Evolutionary conservation across 35 echinoderm and acorn worm genomes (phyloP).

Genomic region (Patiria miniata): DNA sequence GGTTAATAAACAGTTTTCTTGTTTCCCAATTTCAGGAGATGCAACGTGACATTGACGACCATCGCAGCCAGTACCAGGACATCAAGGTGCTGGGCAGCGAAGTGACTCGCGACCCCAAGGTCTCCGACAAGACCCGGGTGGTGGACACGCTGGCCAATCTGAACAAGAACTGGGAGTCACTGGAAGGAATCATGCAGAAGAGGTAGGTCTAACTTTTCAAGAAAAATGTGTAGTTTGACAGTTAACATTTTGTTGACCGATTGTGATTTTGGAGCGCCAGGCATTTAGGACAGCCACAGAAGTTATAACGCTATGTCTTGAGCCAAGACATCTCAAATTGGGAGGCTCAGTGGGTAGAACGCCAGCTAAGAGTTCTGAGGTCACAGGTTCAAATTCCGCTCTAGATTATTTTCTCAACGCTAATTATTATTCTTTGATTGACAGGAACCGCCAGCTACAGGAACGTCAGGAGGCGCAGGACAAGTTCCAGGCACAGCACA

Average conservation of each 20-base stretch:
- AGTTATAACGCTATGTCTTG: too few species aligned
- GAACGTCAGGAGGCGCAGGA: conserved; percentile 94
- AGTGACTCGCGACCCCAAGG: conserved; percentile 85
- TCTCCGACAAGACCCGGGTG: conserved; percentile 67
- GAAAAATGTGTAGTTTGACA: too few species aligned
- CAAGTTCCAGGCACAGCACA: conserved; percentile 67
- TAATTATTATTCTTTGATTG: neutral
- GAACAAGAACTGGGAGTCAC: conserved; percentile 92
- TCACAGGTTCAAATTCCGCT: too few species aligned
- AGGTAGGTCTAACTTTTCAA: conserved; percentile 43
- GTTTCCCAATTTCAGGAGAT: conserved; percentile 71
- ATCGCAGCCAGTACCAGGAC: conserved; percentile 90
- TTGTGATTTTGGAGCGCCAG: too few species aligned
- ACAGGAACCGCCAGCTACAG: conserved; percentile 88
- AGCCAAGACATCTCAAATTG: too few species aligned
- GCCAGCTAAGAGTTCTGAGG: neutral
- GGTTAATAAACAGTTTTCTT: too few species aligned
- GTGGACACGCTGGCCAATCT: conserved; percentile 87
- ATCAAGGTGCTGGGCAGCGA: conserved; percentile 92
- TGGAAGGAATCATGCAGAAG: conserved; percentile 84
- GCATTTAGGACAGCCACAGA: too few species aligned
- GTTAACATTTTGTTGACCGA: too few species aligned
- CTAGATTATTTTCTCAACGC: neutral
- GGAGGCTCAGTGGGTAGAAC: too few species aligned
- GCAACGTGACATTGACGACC: conserved; percentile 90